These are phyloP conservation scores for Seriola aureovittata DNA, from an alignment of 2,113 vertebrate species.

Conservation along the genomic window DNA sequence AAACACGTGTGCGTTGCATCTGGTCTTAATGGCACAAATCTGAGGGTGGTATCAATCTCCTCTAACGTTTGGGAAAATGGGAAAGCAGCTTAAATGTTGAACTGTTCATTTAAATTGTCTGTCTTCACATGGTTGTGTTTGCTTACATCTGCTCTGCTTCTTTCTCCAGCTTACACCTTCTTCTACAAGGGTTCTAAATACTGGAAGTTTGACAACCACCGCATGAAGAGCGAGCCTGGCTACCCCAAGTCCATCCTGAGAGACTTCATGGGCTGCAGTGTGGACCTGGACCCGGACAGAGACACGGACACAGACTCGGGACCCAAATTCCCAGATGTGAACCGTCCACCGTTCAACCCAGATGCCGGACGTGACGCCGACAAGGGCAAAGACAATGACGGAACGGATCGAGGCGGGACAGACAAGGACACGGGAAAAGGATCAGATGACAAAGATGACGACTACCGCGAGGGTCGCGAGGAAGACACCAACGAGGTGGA, in stretches of 20 bases:
- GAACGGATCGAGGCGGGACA: conserved; percentile 42
- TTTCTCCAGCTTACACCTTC: conserved; percentile 90
- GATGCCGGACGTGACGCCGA: conserved; percentile 75
- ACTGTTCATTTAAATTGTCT: background rate
- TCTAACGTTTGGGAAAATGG: background rate
- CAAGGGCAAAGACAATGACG: conserved; percentile 65
- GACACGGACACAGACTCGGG: conserved; percentile 69
- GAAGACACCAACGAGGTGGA: conserved; percentile 90
- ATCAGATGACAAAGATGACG: conserved; percentile 68
- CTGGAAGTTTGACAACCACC: conserved; percentile 98
- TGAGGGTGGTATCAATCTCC: no score
- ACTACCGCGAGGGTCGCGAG: conserved; percentile 70
- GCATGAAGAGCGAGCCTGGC: conserved; percentile 94
- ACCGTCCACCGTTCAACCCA: conserved; percentile 89
- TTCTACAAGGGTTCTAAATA: conserved; percentile 97
- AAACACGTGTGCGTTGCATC: no score
- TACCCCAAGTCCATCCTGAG: conserved; percentile 96
- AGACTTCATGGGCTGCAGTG: conserved; percentile 97
- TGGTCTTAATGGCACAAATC: no score
- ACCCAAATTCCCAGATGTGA: conserved; percentile 85
- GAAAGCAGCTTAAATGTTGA: background rate
- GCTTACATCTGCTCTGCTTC: background rate
- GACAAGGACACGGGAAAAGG: conserved; percentile 61
- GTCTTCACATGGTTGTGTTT: background rate
- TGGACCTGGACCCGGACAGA: conserved; percentile 83